Evolutionary conservation across 1,140 invertebrate species (phyloP), one percentile per base, ranked within the genome.

Genomic region (Bombus terrestris): DNA sequence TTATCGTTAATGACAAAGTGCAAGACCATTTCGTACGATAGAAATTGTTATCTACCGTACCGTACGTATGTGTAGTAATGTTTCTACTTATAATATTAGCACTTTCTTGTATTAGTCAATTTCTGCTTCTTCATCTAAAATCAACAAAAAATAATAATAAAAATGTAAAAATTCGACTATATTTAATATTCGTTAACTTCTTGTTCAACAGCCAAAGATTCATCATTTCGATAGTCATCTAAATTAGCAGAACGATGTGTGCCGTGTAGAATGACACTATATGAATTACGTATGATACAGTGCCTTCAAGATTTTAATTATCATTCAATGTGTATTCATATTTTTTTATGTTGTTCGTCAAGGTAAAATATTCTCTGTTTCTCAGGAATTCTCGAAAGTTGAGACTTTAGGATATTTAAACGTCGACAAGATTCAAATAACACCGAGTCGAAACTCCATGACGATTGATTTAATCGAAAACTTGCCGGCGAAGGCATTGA

Each of bases 391-490:
- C 0, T n/a, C 9, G 53, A 37, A 39, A 43, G 22, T 41, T 28
- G 4, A 62, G 37, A 73, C 68, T 57, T 81, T 39, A 41, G 62
- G 39, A 74, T 85, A 74, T 81, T 85, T 85, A 85, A 74, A 72
- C 37, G 43, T 15, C 13, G 28, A n/a, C 57, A 39, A 66, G 57
- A 81, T 68, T 85, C 71, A 81, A 85, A 85, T 81, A 85, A 85
- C 62, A 81, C 79, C 71, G 25, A 41, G 41, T 39, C 32, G 84
- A 74, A 85, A 85, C 77, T 81, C 62, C 53, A 25, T 25, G 84
- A 72, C 78, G 78, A 85, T 85, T 81, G 84, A 81, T 85, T 85
- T 85, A 85, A 85, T 85, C 84, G 84, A 85, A 81, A 85, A 85
- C 84, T 85, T 85, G 79, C 79, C n/a, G 32, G 62, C 22, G 43